Base-by-base conservation (phyloP, 2,888 invertebrate species). In the Geotrupes spiniger region DNA sequence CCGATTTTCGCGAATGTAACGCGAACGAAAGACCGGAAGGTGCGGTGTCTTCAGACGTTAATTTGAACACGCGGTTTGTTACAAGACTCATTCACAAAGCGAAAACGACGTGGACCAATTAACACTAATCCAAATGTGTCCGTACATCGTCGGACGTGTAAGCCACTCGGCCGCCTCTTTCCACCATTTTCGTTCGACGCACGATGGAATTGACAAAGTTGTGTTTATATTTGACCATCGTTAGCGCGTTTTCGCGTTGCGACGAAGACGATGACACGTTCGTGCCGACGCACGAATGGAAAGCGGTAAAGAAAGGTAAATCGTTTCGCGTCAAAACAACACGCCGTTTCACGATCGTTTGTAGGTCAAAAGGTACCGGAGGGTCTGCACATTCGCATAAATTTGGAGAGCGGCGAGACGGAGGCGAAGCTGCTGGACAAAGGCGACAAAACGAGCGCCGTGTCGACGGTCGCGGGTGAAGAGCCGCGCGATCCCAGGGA, bases 381-480 rank as follows among this genome's bases (percentile, higher is more conserved):
- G 47, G 90, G 90, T 1, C 73, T 90, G 2, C 89, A 91, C 66
- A 77, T 89, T 3, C 75, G 88, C 38, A 78, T 89, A 49, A 85
- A 90, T 73, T 72, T 91, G n/a, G 72, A 83, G 69, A 89, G 87
- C 8, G 88, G 88, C 0, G 64, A 78, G 51, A 84, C 79, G 28
- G 87, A 90, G 69, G 90, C 88, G 0, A 90, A 88, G 71, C 69
- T 89, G 26, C 60, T 88, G 54, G 82, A 83, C 16, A 63, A 67
- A 2, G 61, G 70, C 21, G 42, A 46, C 6, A 47, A 58, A 36
- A 62, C 64, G n/a, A 55, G 63, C 41, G 56, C 61, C 10, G 44
- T 59, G 11, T 49, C 61, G 14, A 38, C 26, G 21, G 17, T 14
- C 37, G 11, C 14, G 10, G 17, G 54, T n/a, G 51, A 59, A 33